Evolutionary conservation across 2,797 vertebrate genomes (phyloP).

Genomic region (Lithobates pipiens): DNA sequence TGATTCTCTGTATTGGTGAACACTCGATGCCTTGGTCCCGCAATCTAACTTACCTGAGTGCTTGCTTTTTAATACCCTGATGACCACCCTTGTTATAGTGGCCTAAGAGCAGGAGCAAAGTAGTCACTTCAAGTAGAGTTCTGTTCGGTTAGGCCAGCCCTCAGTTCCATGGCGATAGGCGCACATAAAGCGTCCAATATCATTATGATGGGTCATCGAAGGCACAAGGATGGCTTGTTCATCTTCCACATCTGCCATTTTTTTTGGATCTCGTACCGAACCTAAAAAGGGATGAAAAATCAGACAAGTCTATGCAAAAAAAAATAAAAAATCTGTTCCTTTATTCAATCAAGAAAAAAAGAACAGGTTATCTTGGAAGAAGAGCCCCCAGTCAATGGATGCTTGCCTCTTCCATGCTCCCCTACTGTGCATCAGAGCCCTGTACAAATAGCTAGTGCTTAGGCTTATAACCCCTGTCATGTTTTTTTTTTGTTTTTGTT

Average conservation of each 20-base stretch:
- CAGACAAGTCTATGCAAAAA: too few species aligned
- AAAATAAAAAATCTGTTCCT: too few species aligned
- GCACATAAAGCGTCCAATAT: background rate
- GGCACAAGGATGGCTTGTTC: slow-evolving; percentile 68
- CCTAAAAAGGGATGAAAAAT: slow-evolving; percentile 68
- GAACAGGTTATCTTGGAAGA: too few species aligned
- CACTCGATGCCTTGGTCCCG: background rate
- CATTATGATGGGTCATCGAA: slow-evolving; percentile 70
- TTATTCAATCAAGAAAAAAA: too few species aligned
- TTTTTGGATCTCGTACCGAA: slow-evolving; percentile 81
- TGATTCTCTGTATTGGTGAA: background rate
- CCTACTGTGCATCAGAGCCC: too few species aligned
- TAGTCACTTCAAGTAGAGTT: background rate
- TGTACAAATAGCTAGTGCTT: too few species aligned
- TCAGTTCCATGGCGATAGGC: background rate
- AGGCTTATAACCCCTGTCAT: too few species aligned
- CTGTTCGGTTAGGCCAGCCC: background rate
- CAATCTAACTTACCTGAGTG: background rate
- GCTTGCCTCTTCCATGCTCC: too few species aligned
- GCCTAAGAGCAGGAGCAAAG: background rate
- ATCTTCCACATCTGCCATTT: slow-evolving; percentile 79
- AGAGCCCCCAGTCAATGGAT: too few species aligned
- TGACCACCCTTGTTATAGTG: background rate
- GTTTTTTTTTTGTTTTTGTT: too few species aligned
- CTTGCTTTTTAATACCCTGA: background rate